A percentile compares a stretch with the other conserved stretches of the same genome.
These are phyloP conservation scores for Chloropsis cyanopogon DNA, from an alignment of 2,113 vertebrate species.

Conservation along the genomic window DNA sequence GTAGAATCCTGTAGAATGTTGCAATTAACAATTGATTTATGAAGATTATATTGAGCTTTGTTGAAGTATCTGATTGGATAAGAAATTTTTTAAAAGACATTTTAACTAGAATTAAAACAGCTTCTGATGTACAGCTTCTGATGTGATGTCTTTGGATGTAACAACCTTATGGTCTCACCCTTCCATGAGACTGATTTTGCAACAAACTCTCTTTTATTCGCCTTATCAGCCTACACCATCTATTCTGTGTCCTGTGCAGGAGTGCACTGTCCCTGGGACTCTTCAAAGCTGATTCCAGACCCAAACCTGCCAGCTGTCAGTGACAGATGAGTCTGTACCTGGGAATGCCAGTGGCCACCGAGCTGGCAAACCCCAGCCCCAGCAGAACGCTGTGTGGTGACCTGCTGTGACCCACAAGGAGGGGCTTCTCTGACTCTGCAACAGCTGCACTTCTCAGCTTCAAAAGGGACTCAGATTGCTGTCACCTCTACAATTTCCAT, in stretches of 20 bases:
- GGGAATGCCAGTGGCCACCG: neutral
- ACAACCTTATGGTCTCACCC: neutral
- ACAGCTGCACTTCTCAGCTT: neutral
- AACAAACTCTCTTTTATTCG: neutral
- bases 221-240: neutral
- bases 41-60: neutral
- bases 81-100: neutral
- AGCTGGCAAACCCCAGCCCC: neutral
- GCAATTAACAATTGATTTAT: neutral
- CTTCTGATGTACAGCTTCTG: neutral
- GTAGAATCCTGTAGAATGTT: neutral
- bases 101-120: neutral
- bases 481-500: neutral
- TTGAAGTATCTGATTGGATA: neutral
- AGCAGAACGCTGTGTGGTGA: rapidly evolving
- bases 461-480: neutral
- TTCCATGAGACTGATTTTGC: neutral
- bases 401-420: neutral
- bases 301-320: neutral
- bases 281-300: neutral
- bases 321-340: too few relatives aligned
- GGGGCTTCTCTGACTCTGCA: neutral
- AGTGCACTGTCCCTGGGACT: rapidly evolving
- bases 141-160: neutral
- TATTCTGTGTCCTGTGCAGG: neutral